Evolutionary conservation across 2,888 invertebrate species (phyloP).

Genomic region (Volucella inanis): DNA sequence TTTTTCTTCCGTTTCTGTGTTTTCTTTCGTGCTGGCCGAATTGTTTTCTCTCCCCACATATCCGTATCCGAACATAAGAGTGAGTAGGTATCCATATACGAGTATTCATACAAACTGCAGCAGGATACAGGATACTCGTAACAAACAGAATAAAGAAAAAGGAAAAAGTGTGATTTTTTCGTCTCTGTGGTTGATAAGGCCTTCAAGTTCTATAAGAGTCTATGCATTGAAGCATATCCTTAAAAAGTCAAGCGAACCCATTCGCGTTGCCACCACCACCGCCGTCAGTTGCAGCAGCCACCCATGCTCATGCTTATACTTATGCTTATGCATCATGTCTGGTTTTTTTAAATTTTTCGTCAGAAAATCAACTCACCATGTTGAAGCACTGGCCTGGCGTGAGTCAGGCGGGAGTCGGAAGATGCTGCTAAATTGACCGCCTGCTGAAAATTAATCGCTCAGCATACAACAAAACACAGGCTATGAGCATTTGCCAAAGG

Average conservation of each 20-base stretch:
- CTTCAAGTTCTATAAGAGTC: conserved; percentile 46
- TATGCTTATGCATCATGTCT: conserved; percentile 57
- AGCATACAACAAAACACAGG: conserved; percentile 63
- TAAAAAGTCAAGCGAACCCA: conserved; percentile 71
- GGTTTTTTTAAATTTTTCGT: conserved; percentile 54
- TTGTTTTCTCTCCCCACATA: conserved; percentile 15
- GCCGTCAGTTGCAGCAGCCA: too few relatives aligned
- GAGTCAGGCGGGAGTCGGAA: conserved; percentile 79
- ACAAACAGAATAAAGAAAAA: conserved; percentile 15
- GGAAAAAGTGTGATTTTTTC: conserved; percentile 65
- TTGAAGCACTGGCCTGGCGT: conserved; percentile 11
- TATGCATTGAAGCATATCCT: conserved; percentile 59
- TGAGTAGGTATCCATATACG: not conserved
- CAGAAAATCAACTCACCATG: conserved; percentile 48
- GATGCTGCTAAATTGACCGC: conserved; percentile 83
- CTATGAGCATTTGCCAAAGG: conserved; percentile 73
- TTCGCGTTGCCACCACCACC: conserved; percentile 48
- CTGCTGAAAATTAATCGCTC: conserved; percentile 79
- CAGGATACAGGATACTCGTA: conserved; percentile 8
- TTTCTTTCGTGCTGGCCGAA: conserved; percentile 50
- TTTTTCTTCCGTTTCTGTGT: conserved; percentile 35
- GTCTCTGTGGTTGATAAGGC: conserved; percentile 63
- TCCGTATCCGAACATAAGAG: too few relatives aligned
- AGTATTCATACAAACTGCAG: conserved; percentile 41
- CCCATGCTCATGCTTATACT: too few relatives aligned